Base-by-base conservation (phyloP, 2,888 invertebrate species). In the Polyploca ridens region DNA sequence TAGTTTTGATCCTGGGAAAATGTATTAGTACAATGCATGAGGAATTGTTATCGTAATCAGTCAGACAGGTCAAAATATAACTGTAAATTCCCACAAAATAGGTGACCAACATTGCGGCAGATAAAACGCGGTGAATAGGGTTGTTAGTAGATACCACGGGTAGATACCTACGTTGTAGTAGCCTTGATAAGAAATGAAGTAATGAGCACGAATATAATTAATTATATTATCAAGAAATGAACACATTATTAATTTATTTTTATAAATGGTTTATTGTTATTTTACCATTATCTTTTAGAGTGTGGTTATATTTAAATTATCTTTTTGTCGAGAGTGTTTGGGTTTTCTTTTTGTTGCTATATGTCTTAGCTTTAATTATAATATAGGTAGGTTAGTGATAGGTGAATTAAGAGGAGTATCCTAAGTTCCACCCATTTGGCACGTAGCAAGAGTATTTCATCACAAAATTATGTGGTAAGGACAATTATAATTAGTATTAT, bases 1-100 rank as follows among this genome's bases (percentile, higher is more conserved):
- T 41, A 60, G 65, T 66, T 66, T 72, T 54, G 66, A 63, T 81
- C 72, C 72, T 68, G 69, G 69, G 74, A 80, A 82, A 67, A 54
- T 54, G 54, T 54, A 19, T 19, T 54, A 54, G 54, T 67, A 67
- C 69, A 69, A 60, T 19, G 65, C 69, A 70, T 71, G 70, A 75
- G 64, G 63, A 63, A 38, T 68, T 58, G 63, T 73, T 75, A 75
- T 75, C 72, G 64, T 66, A 19, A 41, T 63, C 67, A 33, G n/a
- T 58, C 60, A 38, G 38, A 38, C 35, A 11, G 60, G 35, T 61
- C 61, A 61, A 41, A 41, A 13, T 33, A 33, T 65, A 67, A 70
- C 75, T 33, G 70, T 78, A 71, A 70, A 66, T 64, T 66, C 41
- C 19, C 41, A 61, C 61, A 61, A 61, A 61, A 61, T 61, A 41